Percentiles rank a stretch among this genome's conserved stretches.
phyloP scores from a whole-genome alignment of 2,113 vertebrate genomes.

The Herpetotheres cachinnans region DNA sequence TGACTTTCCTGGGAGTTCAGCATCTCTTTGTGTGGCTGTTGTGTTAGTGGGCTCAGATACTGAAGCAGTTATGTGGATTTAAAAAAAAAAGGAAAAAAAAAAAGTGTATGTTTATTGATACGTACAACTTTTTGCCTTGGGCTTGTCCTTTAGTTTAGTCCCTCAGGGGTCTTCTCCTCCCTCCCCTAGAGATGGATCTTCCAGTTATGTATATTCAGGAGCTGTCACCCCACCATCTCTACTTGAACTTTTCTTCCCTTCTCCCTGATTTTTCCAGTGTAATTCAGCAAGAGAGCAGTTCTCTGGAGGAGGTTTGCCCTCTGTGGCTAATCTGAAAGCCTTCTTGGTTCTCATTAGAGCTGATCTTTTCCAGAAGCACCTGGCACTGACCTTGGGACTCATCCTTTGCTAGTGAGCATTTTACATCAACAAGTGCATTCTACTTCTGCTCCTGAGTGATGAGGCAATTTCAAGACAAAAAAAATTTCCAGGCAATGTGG shows the following conservation, averaged over 20 bases:
- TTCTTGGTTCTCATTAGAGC: not conserved
- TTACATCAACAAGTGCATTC: rapidly evolving
- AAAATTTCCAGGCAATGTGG: not conserved
- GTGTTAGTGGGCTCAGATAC: not conserved
- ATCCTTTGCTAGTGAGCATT: not conserved
- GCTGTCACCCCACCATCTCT: not conserved
- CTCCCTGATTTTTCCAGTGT: not conserved
- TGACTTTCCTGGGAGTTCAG: not conserved
- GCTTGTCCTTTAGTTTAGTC: not conserved
- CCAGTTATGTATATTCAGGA: not conserved
- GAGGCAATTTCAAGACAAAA: not conserved
- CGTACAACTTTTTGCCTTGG: not conserved
- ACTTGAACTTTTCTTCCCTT: not conserved
- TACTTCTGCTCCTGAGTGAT: not conserved
- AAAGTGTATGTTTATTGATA: not conserved
- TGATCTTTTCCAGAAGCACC: not conserved
- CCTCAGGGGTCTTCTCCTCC: rapidly evolving
- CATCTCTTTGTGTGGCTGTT: rapidly evolving
- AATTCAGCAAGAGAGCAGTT: not conserved
- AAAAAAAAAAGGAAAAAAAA: not conserved
- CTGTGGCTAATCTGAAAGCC: not conserved
- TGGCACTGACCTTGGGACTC: not conserved
- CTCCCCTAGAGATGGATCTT: not conserved
- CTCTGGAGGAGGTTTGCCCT: not conserved
- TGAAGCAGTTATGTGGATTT: not conserved